Evolutionary conservation across 2,888 invertebrate species (phyloP), one percentile per base, ranked within the genome.

Genomic region (Drosophila phalerata): DNA sequence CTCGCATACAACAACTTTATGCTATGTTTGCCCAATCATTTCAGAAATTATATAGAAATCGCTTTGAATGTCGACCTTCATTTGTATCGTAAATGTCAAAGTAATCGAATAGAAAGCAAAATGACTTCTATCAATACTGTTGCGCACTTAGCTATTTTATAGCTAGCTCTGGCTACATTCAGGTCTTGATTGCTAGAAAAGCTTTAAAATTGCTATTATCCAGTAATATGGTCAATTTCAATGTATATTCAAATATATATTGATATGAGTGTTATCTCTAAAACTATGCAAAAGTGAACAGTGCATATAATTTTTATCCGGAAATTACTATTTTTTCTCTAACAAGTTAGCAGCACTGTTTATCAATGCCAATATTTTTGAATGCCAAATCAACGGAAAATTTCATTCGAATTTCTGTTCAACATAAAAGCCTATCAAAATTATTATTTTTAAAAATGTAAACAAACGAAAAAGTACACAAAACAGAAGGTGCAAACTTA

Each of bases 1-100:
- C 25, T 32, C 38, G 55, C 30, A 34, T 30, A 15, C 9, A 2
- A 3, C n/a, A 13, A 47, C 2, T 15, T 11, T 17, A 10, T 43
- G 13, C 51, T 37, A 17, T 25, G 10, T 63, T 11, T 43, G 4
- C 30, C 17, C 30, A 15, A 25, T 8, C 19, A 4, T 17, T 25
- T 32, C 2, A 4, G 42, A 32, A 38, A 11, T 22, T 10, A 2
- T 8, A 40, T 56, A n/a, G 0, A 3, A 45, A 30, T 57, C 25
- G n/a, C 32, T 37, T 66, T 49, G 53, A 71, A 58, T 71, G 66
- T 25, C 61, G 19, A 71, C 55, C 53, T 22, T 22, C 32, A 15
- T 2, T 32, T 17, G 4, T 30, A 42, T 56, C 22, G 22, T 9
- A 13, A 30, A 15, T 15, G 0, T n/a, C 6, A 34, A 3, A 32